Evolutionary conservation across 2,113 vertebrate species (phyloP), one percentile per base, ranked within the genome.

Genomic region (Eulacestoma nigropectus): DNA sequence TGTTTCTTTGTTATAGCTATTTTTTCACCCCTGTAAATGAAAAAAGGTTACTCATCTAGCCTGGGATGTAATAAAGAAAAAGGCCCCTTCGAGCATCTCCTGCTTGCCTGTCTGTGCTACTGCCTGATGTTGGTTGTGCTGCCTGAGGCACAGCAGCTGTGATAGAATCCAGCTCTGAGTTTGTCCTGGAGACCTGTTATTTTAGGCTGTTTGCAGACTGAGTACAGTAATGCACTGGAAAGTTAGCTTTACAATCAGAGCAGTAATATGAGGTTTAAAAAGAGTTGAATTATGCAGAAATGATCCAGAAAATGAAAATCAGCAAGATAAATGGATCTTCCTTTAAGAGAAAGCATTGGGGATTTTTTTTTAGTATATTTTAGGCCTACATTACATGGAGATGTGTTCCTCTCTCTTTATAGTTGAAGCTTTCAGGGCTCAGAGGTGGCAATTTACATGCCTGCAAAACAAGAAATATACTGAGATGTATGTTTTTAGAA

Each of bases 121-220:
- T 92, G 87, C 79, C 79, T 86, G 88, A 49, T 90, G 87, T 69
- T 96, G 92, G 90, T 93, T 86, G 63, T 83, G 90, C 93, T 90
- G 90, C 88, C 92, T 49, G 83, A 92, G 93, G 95, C 95, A 92
- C 72, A 86, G 92, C 72, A 93, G 82, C 55, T 88, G 25, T 85
- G 88, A 57, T 69, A 96, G 84, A 88, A 74, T 72, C 79, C 87
- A 84, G 68, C 52, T 90, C 90, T 90, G 85, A 64, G 37, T 89
- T 94, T 94, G 73, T 94, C 83, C 88, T 68, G 83, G 86, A 94
- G 90, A 81, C 52, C 68, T 93, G 64, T 67, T 94, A 81, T 90
- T 94, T 93, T 82, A 86, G 56, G 37, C 75, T 68, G 12, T 77
- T 95, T 77, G 41, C 56, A 87, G 86, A 33, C 56, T 84, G 76